Evolutionary conservation across 2,888 invertebrate genomes (phyloP).

Genomic region (Drosophila bunnanda): DNA sequence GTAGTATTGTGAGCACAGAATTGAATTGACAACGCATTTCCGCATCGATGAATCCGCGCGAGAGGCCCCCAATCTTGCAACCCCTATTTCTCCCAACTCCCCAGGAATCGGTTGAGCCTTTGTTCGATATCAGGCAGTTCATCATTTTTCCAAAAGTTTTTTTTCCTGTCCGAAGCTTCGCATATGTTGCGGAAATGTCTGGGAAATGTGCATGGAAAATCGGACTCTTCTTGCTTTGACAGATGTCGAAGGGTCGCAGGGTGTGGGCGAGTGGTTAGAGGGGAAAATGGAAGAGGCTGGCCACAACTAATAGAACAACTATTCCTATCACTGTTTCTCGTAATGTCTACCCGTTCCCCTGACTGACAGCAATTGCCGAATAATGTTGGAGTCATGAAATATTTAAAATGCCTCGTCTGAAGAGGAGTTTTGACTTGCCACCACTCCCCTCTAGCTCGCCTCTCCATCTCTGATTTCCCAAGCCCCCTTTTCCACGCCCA

Average conservation of each 20-base stretch:
- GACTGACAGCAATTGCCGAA: constrained; percentile 66
- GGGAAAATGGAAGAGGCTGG: constrained; percentile 7
- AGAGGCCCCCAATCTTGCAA: constrained; percentile 19
- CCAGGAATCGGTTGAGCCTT: constrained; percentile 3
- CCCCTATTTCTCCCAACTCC: not conserved
- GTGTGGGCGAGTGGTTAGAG: not conserved
- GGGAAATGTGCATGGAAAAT: constrained; percentile 76
- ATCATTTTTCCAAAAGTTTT: constrained; percentile 31
- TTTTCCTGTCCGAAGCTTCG: constrained; percentile 20
- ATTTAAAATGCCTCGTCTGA: constrained; percentile 70
- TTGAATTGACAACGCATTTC: constrained; percentile 80
- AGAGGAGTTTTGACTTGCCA: constrained; percentile 5
- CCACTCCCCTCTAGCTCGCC: not conserved
- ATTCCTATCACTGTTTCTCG: constrained; percentile 9
- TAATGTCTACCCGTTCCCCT: not conserved
- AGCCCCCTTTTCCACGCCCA: not conserved
- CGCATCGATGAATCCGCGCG: constrained; percentile 60
- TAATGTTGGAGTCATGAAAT: constrained; percentile 74
- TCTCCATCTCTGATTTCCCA: not conserved
- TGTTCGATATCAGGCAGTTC: constrained; percentile 29
- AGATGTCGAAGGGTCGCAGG: constrained; percentile 61
- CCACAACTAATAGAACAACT: constrained; percentile 72
- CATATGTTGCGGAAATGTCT: constrained; percentile 76
- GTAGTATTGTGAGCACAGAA: constrained; percentile 49
- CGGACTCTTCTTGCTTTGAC: constrained; percentile 67